Percentiles rank a stretch among this genome's conserved stretches.
These are phyloP conservation scores for Hormiphora californensis DNA, from an alignment of 37 sponge, comb jelly and placozoan genomes.

Conservation along the genomic window DNA sequence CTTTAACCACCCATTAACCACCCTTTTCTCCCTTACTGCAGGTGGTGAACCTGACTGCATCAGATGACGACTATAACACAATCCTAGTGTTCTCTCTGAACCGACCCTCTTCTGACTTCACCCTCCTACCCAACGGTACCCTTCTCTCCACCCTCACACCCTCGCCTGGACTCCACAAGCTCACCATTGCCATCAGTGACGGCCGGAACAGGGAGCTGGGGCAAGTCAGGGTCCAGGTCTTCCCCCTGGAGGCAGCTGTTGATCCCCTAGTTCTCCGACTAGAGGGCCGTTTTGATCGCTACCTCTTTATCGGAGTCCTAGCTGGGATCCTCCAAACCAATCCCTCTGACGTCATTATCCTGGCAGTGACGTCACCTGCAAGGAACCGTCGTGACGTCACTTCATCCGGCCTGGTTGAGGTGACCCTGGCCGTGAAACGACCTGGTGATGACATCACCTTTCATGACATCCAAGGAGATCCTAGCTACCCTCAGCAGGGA, in stretches of 20 bases:
- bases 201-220: background rate
- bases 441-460: too few species aligned
- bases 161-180: background rate
- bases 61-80: background rate
- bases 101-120: background rate
- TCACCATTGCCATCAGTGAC: constrained; percentile 14
- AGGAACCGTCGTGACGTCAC: too few species aligned
- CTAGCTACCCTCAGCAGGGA: too few species aligned
- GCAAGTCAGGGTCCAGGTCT: constrained; percentile 14
- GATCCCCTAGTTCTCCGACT: background rate
- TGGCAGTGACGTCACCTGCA: too few species aligned
- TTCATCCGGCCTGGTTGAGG: too few species aligned
- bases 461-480: too few species aligned
- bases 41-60: background rate
- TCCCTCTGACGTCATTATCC: constrained; percentile 12
- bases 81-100: background rate
- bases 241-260: constrained; percentile 2
- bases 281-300: background rate
- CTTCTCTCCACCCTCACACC: background rate
- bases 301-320: background rate
- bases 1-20: background rate
- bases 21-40: too few species aligned
- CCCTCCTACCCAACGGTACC: constrained; percentile 22
- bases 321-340: background rate
- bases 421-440: too few species aligned